Evolutionary conservation across 2,888 invertebrate species (phyloP), one percentile per base, ranked within the genome.

Genomic region (Tipula unca): DNA sequence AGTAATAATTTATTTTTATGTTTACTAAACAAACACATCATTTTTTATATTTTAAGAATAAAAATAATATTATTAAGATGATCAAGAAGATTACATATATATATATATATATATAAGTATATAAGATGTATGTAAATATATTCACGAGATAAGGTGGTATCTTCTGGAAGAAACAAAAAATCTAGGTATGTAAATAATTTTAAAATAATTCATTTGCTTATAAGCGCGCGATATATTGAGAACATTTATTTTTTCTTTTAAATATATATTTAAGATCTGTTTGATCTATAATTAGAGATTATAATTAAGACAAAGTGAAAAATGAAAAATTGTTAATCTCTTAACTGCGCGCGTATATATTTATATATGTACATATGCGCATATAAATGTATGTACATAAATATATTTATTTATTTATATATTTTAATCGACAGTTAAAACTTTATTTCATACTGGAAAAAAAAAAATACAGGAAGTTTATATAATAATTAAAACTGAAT

Each of bases 401-500:
- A n/a, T 29, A 82, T 82, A 82, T 82, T 14, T 82, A 82, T 82
- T 14, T 82, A 82, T 82, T 14, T 82, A 82, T 82, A 13, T 82
- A 82, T 82, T 83, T 83, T 83, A 83, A 32, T 32, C 83, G 35
- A 32, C 83, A 83, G 35, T 32, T 83, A 83, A 83, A 29, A 83
- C 32, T 32, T 83, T 83, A 83, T 83, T 69, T 69, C 69, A 69
- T 69, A 69, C 69, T 69, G 25, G 69, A 83, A 83, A 17, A 14
- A 83, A 17, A 14, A 35, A 32, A 83, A 84, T 84, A 13, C 84
- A 36, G 84, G 84, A 84, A 84, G 84, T 84, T 84, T 84, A 84
- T 84, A 39, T 36, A 84, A 84, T 84, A 84, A 84, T 84, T 84
- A 84, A 84, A 84, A 84, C 36, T 39, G 35, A 35, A 84, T 84